These are phyloP conservation scores for Azorinus chamasolen DNA, from an alignment of 2,888 invertebrate species.

Conservation along the genomic window DNA sequence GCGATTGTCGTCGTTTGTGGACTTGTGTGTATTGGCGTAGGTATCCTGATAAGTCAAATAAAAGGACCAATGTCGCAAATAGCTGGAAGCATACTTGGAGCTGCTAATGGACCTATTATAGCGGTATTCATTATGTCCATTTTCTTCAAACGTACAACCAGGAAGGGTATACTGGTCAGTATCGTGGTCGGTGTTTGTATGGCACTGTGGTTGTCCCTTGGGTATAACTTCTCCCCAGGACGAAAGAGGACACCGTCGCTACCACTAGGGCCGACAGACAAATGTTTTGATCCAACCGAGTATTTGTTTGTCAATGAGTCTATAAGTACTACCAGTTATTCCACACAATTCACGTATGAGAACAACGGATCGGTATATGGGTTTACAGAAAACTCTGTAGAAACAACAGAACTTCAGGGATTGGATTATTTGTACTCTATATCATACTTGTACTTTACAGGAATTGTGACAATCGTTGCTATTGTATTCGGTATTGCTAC, in stretches of 20 bases:
- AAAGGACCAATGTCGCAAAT: conserved; percentile 52
- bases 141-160: conserved; percentile 37
- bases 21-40: conserved; percentile 31
- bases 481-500: neutral
- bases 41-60: conserved; percentile 36
- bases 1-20: conserved; percentile 37
- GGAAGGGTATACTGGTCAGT: conserved; percentile 65
- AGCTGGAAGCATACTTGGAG: conserved; percentile 33
- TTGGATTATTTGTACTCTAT: neutral
- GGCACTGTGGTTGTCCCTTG: conserved; percentile 60
- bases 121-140: conserved; percentile 47
- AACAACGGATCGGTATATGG: neutral
- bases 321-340: neutral
- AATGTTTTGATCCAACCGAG: conserved; percentile 28
- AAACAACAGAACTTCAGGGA: neutral
- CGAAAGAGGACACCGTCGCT: conserved; percentile 60
- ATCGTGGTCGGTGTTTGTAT: conserved; percentile 48
- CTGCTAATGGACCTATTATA: conserved; percentile 28
- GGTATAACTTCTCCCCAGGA: conserved; percentile 62
- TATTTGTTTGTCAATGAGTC: neutral
- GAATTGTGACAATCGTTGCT: neutral
- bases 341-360: neutral
- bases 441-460: neutral
- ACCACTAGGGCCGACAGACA: conserved; percentile 64
- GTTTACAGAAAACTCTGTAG: too few species aligned